phyloP scores from a whole-genome alignment of 1,140 invertebrate species.

The Delia radicum region DNA sequence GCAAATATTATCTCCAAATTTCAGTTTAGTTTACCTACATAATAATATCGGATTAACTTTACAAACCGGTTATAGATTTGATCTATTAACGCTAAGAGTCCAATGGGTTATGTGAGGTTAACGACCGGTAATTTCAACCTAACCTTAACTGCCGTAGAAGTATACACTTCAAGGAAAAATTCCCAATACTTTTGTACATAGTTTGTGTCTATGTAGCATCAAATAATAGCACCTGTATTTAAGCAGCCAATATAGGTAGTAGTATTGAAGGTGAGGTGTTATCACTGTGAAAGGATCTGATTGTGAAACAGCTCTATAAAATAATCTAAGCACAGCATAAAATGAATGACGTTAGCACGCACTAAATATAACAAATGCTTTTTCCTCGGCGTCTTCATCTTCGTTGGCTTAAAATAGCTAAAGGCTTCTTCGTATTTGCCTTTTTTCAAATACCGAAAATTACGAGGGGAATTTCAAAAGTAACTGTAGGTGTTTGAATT shows the following conservation, averaged over 20 bases:
- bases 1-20: too few relatives aligned
- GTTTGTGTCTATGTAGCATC: too few relatives aligned
- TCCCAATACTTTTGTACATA: too few relatives aligned
- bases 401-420: not conserved
- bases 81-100: too few relatives aligned
- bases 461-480: not conserved
- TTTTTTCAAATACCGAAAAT: not conserved
- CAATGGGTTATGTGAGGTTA: too few relatives aligned
- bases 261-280: not conserved
- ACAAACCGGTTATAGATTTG: too few relatives aligned
- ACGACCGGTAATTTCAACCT: too few relatives aligned
- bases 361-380: slow-evolving; percentile 14
- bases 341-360: slow-evolving; percentile 25
- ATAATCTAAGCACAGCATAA: slow-evolving; percentile 12
- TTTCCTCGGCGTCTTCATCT: not conserved
- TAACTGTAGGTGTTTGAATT: too few relatives aligned
- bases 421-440: not conserved
- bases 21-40: too few relatives aligned
- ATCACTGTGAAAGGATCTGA: slow-evolving; percentile 27
- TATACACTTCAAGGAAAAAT: too few relatives aligned
- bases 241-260: not conserved
- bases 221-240: slow-evolving; percentile 15
- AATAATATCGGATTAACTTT: too few relatives aligned
- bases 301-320: slow-evolving; percentile 24
- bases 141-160: too few relatives aligned